Conservation (phyloP, 2,888 invertebrate species). For the Lacanobia wlatinum region DNA sequence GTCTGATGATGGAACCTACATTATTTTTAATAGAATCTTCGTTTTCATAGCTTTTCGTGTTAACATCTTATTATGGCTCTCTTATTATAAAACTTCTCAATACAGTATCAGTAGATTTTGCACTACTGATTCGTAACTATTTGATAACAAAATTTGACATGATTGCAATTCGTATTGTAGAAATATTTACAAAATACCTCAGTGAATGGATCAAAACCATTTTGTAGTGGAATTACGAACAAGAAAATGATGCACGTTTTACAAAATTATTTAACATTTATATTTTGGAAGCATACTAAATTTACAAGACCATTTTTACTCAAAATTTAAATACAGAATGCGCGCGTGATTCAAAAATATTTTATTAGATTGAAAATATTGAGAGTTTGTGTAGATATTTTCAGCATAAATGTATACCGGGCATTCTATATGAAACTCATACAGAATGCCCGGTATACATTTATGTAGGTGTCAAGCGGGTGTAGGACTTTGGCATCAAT, state of each 20-base stretch:
- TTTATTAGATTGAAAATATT: too few species aligned
- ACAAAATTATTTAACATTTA: slow-evolving; percentile 22
- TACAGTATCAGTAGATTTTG: neutral
- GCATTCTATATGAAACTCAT: too few species aligned
- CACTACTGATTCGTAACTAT: slow-evolving; percentile 1
- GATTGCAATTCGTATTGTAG: slow-evolving; percentile 26
- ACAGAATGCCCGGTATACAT: too few species aligned
- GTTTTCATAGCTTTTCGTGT: neutral
- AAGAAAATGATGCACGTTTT: slow-evolving; percentile 1
- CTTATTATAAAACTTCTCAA: neutral
- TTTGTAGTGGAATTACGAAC: neutral
- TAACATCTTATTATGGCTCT: slow-evolving; percentile 7
- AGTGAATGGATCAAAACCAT: slow-evolving; percentile 14
- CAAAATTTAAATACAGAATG: too few species aligned
- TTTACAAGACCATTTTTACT: slow-evolving; percentile 41
- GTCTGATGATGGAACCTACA: too few species aligned
- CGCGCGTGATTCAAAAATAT: too few species aligned
- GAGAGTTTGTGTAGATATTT: too few species aligned
- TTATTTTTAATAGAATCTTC: slow-evolving; percentile 3
- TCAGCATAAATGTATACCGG: too few species aligned
- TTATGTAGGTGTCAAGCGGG: too few species aligned
- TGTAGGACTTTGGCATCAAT: too few species aligned
- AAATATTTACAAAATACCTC: slow-evolving; percentile 11
- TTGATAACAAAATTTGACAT: slow-evolving; percentile 21
- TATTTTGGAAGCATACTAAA: slow-evolving; percentile 41